These are phyloP conservation scores for Drosophila nigricruria DNA, from an alignment of 2,888 invertebrate genomes.

Conservation along the genomic window DNA sequence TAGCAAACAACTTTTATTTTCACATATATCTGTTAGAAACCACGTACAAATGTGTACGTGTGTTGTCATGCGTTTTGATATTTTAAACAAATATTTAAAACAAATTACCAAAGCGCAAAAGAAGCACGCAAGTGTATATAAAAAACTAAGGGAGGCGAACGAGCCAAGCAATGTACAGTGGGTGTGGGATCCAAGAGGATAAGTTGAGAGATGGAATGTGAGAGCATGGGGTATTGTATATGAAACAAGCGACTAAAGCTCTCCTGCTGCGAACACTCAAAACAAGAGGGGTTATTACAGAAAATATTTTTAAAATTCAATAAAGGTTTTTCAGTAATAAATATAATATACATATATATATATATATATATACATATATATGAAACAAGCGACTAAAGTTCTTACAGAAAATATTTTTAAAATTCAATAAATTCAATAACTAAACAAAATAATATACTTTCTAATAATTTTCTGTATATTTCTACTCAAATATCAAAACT, in stretches of 20 bases:
- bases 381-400: neutral
- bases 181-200: neutral
- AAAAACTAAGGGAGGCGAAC: constrained; percentile 41
- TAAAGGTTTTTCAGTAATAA: too few relatives aligned
- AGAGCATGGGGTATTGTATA: neutral
- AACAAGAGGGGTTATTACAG: neutral
- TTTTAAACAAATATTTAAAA: constrained; percentile 80
- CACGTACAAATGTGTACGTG: constrained; percentile 77
- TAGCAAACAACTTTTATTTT: constrained; percentile 72
- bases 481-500: neutral
- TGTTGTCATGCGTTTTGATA: constrained; percentile 74
- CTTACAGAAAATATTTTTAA: neutral
- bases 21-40: constrained; percentile 80
- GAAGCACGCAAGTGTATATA: constrained; percentile 63
- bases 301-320: neutral
- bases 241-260: neutral
- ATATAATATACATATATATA: too few relatives aligned
- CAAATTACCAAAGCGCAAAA: constrained; percentile 77
- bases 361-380: too few relatives aligned
- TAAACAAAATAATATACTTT: neutral
- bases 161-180: constrained; percentile 41
- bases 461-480: neutral
- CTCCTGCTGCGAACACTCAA: neutral
- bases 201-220: neutral
- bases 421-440: too few relatives aligned